These are phyloP conservation scores for Nephila pilipes DNA, from an alignment of 1,140 invertebrate species.

Conservation along the genomic window DNA sequence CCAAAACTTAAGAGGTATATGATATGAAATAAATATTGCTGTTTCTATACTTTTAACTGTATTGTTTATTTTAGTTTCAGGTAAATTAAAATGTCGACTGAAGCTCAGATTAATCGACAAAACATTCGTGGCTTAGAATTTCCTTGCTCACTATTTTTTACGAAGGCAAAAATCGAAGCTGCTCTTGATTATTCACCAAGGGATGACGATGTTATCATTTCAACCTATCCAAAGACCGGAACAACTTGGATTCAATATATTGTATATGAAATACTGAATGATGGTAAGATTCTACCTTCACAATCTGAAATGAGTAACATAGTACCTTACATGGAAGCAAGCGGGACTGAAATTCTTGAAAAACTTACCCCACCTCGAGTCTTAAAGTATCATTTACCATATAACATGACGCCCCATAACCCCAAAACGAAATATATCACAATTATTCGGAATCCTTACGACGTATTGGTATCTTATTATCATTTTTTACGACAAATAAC, in stretches of 20 bases:
- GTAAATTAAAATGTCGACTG: slow-evolving; percentile 2
- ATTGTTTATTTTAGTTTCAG: background rate
- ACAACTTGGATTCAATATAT: slow-evolving; percentile 74
- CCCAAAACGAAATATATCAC: slow-evolving; percentile 78
- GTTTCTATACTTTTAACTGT: too few relatives aligned
- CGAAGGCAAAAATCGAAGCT: background rate
- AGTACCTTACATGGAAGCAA: slow-evolving; percentile 41
- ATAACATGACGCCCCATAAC: slow-evolving; percentile 79
- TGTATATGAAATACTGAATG: slow-evolving; percentile 47
- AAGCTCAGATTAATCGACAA: slow-evolving; percentile 13
- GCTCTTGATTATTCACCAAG: slow-evolving; percentile 22
- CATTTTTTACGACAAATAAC: slow-evolving; percentile 71
- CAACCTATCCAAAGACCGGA: slow-evolving; percentile 38
- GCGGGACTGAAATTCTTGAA: slow-evolving; percentile 6
- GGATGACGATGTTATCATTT: slow-evolving; percentile 76
- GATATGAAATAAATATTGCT: too few relatives aligned
- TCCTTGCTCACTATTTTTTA: background rate
- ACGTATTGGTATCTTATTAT: slow-evolving; percentile 77
- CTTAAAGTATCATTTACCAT: slow-evolving; percentile 88
- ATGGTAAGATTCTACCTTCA: background rate
- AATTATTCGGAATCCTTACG: slow-evolving; percentile 77
- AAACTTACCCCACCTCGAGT: background rate
- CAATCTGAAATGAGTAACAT: background rate
- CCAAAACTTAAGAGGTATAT: too few relatives aligned
- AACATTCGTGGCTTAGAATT: background rate